Evolutionary conservation across 2,888 invertebrate species (phyloP).

Genomic region (Erebia epiphron): DNA sequence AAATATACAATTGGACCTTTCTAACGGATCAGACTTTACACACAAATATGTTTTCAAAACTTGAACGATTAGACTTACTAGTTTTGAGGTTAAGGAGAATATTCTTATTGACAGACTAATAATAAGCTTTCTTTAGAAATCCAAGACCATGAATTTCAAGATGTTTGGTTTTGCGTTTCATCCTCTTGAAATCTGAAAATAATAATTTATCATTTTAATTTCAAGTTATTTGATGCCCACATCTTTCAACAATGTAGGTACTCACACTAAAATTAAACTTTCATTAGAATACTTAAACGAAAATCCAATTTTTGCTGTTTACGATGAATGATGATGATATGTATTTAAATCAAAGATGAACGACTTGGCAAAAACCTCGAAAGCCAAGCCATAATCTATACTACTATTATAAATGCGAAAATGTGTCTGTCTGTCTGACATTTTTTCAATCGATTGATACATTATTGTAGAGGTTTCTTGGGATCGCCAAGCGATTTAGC

Average conservation of each 20-base stretch:
- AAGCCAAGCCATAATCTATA: too few relatives aligned
- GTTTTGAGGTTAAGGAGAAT: constrained; percentile 6
- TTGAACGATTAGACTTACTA: not conserved
- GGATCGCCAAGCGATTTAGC: too few relatives aligned
- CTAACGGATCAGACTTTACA: not conserved
- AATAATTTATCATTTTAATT: not conserved
- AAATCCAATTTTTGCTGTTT: not conserved
- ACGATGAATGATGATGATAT: not conserved
- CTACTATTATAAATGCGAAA: too few relatives aligned
- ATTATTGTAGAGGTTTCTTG: too few relatives aligned
- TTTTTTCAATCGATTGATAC: too few relatives aligned
- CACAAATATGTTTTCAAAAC: not conserved
- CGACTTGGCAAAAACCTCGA: too few relatives aligned
- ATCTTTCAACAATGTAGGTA: not conserved
- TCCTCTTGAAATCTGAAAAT: constrained; percentile 2
- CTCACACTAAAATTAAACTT: not conserved
- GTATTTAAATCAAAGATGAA: too few relatives aligned
- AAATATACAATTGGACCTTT: not conserved
- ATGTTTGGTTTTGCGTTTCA: not conserved
- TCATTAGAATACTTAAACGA: not conserved
- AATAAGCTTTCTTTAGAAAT: not conserved
- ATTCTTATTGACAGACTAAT: not conserved
- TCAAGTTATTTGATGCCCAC: not conserved
- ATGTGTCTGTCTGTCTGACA: too few relatives aligned
- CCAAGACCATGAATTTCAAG: constrained; percentile 2